Conservation (phyloP, 2,797 vertebrate species). For the Smutsia gigantea region DNA sequence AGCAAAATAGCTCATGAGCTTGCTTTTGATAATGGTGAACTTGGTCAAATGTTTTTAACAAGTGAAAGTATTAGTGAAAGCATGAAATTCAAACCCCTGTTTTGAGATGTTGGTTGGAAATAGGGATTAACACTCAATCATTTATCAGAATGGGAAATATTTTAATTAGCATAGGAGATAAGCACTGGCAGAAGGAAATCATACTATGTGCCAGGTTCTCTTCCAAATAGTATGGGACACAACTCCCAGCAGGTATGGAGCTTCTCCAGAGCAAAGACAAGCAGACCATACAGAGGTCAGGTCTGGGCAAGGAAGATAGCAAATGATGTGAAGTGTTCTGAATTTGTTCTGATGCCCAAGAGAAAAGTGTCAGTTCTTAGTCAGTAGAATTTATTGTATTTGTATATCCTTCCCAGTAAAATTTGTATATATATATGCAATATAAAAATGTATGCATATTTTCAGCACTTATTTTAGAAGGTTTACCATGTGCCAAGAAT, state of each 20-base stretch:
- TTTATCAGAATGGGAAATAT: neutral
- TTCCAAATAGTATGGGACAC: neutral
- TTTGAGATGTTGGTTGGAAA: neutral
- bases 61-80: neutral
- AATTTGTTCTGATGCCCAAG: neutral
- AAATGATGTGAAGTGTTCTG: neutral
- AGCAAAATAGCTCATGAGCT: neutral
- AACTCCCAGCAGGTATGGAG: neutral
- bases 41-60: conserved; percentile 12
- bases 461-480: neutral
- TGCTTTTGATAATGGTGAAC: conserved; percentile 3
- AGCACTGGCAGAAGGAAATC: conserved; percentile 5
- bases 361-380: neutral
- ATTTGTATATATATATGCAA: no score
- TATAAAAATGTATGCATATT: neutral
- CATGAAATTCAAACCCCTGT: neutral
- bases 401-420: neutral
- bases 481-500: neutral
- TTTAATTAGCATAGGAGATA: neutral
- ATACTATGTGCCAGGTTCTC: neutral
- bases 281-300: neutral
- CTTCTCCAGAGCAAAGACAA: neutral
- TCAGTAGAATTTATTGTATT: neutral
- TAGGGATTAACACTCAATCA: neutral
- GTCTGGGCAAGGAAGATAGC: neutral